These are phyloP conservation scores for Penelope pileata DNA, from an alignment of 2,113 vertebrate species.

Conservation along the genomic window DNA sequence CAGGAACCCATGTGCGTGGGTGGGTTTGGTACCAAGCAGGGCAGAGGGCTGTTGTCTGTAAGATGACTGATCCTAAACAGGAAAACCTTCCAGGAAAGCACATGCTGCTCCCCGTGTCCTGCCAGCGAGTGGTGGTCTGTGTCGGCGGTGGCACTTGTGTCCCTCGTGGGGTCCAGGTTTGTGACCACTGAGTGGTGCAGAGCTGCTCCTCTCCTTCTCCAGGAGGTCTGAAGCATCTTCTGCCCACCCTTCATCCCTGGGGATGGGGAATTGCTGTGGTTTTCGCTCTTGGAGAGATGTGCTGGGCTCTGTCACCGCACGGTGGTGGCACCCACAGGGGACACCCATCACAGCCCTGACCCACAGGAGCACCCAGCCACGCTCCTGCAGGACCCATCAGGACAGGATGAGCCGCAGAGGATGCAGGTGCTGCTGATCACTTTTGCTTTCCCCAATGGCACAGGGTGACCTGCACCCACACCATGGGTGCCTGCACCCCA, in stretches of 20 bases:
- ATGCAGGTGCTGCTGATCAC: neutral
- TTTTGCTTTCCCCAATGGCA: neutral
- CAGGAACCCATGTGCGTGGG: neutral
- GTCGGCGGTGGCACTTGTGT: neutral
- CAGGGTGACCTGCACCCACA: neutral
- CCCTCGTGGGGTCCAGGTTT: neutral
- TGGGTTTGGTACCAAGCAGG: neutral
- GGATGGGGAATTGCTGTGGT: accelerated
- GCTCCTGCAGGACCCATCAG: neutral
- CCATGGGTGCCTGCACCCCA: neutral
- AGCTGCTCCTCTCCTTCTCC: neutral
- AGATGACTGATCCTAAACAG: neutral
- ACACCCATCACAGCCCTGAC: accelerated
- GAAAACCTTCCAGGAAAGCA: neutral
- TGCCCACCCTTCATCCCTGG: neutral
- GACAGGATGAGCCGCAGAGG: neutral
- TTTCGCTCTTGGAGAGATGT: neutral
- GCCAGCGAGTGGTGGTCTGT: neutral
- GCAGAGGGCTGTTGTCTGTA: neutral
- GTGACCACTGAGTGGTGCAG: neutral
- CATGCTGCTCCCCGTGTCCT: neutral
- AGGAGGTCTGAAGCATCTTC: neutral
- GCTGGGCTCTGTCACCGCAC: accelerated
- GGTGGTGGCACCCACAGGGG: neutral
- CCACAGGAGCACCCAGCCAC: neutral